Evolutionary conservation across 2,888 invertebrate species (phyloP).

Genomic region (Metallyticus violacea): DNA sequence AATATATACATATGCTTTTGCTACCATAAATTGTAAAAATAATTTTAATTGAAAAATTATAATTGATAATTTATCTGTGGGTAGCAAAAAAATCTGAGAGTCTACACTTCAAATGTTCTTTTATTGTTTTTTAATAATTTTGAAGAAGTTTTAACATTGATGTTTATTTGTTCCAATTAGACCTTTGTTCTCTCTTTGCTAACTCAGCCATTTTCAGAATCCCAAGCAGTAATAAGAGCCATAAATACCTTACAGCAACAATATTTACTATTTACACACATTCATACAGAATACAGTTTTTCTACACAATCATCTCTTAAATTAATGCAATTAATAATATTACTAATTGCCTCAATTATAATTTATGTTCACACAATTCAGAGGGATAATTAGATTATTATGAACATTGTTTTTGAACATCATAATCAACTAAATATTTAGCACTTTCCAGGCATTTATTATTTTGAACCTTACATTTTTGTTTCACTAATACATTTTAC

Average conservation of each 20-base stretch:
- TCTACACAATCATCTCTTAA: background rate
- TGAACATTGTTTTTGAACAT: background rate
- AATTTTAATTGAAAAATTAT: background rate
- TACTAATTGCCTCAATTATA: background rate
- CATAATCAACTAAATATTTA: background rate
- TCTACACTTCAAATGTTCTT: background rate
- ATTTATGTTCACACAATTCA: background rate
- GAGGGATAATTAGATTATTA: background rate
- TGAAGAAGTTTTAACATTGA: background rate
- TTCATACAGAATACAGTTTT: background rate
- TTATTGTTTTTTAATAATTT: background rate
- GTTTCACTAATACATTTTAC: background rate
- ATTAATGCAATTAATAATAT: background rate
- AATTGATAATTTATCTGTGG: background rate
- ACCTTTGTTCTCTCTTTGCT: background rate
- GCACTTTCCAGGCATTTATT: background rate
- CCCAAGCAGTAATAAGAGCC: constrained; percentile 13
- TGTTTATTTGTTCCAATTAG: background rate
- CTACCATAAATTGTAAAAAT: no score
- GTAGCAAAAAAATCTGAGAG: background rate
- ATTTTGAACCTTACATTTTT: background rate
- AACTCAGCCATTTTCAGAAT: constrained; percentile 7
- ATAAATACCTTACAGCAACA: constrained; percentile 12
- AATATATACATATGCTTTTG: no score
- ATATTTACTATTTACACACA: constrained; percentile 12